A percentile compares a stretch with the other conserved stretches of the same genome.
These are phyloP conservation scores for Oryzias celebensis DNA, from an alignment of 2,113 vertebrate species.

Conservation along the genomic window DNA sequence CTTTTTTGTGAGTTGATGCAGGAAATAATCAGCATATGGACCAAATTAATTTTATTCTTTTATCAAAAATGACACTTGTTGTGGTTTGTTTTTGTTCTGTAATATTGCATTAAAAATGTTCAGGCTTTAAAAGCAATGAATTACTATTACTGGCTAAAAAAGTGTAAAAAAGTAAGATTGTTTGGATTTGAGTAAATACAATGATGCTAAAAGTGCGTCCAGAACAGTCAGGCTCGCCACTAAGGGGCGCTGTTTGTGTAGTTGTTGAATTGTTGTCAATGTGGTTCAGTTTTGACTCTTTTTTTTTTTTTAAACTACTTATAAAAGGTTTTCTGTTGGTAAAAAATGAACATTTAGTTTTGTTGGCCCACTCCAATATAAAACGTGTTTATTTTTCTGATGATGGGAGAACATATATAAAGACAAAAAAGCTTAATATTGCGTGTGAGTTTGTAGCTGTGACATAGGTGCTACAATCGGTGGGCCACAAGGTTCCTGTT, in stretches of 20 bases:
- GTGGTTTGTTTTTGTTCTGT: background rate
- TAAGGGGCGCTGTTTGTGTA: slow-evolving; percentile 13
- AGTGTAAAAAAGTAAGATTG: no score
- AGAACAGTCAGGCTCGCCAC: background rate
- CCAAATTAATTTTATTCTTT: background rate
- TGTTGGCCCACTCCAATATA: no score
- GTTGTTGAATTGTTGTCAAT: background rate
- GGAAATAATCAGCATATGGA: background rate
- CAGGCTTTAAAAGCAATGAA: background rate
- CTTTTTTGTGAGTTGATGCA: background rate
- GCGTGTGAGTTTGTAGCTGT: no score
- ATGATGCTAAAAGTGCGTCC: background rate
- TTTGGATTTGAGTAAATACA: background rate
- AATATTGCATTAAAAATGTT: background rate
- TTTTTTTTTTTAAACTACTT: background rate
- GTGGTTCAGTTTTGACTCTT: background rate
- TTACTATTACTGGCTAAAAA: background rate
- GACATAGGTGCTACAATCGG: no score
- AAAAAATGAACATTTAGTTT: no score
- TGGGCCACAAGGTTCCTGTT: no score
- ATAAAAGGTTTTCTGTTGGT: no score
- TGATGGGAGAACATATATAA: no score
- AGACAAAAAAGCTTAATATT: no score
- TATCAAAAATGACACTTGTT: background rate
- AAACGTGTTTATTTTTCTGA: background rate